Conservation (phyloP, 2,888 invertebrate species). For the Heliconius ismenius region DNA sequence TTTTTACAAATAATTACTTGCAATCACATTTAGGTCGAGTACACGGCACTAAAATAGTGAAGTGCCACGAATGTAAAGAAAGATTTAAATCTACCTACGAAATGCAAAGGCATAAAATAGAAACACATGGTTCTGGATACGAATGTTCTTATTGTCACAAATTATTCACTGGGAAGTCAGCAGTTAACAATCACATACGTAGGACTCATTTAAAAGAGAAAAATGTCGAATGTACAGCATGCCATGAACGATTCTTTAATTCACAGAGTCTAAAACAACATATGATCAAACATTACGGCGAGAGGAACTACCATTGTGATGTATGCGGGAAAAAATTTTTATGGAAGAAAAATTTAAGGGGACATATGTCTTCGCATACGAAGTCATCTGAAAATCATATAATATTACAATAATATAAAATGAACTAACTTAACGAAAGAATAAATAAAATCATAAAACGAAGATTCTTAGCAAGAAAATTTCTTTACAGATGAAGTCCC, state of each 20-base stretch:
- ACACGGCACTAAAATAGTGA: constrained; percentile 58
- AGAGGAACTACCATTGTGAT: constrained; percentile 80
- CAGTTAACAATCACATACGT: constrained; percentile 63
- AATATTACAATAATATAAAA: constrained; percentile 11
- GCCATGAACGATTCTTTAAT: constrained; percentile 65
- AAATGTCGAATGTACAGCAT: constrained; percentile 63
- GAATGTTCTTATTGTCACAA: constrained; percentile 63
- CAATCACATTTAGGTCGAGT: constrained; percentile 58
- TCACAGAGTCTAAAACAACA: constrained; percentile 64
- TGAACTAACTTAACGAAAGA: constrained; percentile 26
- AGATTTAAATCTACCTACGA: constrained; percentile 62
- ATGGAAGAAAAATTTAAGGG: constrained; percentile 81
- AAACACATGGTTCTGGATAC: constrained; percentile 59
- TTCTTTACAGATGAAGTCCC: constrained; percentile 73
- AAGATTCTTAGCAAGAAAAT: constrained; percentile 62
- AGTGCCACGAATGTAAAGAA: constrained; percentile 62
- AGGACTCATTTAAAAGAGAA: constrained; percentile 68
- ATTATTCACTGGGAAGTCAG: constrained; percentile 63
- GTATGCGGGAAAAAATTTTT: constrained; percentile 81
- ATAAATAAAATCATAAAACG: constrained; percentile 38
- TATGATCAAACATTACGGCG: constrained; percentile 75
- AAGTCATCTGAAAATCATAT: constrained; percentile 50
- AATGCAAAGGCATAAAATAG: constrained; percentile 61
- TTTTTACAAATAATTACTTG: constrained; percentile 53
- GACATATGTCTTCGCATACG: constrained; percentile 72